phyloP scores from a whole-genome alignment of 1,140 invertebrate genomes.

The Diprion similis region DNA sequence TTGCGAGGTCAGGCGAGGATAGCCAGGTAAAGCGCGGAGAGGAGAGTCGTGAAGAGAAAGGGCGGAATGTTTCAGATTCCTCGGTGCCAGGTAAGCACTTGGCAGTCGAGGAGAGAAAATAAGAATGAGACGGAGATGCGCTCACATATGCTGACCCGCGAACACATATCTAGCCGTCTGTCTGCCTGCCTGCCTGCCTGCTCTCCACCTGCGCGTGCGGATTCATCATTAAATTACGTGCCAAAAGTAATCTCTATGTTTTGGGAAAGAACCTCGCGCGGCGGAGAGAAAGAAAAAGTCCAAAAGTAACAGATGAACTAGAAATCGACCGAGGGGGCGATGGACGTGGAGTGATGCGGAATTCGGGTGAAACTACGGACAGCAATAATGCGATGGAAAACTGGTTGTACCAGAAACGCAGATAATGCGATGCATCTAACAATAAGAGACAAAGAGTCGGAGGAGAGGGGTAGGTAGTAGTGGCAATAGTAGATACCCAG shows the following conservation, averaged over 20 bases:
- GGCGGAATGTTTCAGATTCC: conserved; percentile 1
- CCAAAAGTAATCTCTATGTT: no score
- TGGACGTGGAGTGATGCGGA: no score
- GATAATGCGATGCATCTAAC: no score
- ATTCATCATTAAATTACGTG: no score
- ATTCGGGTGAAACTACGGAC: no score
- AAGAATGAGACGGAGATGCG: not conserved
- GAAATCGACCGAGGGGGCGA: no score
- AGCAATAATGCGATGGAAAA: conserved; percentile 25
- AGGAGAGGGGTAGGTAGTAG: not conserved
- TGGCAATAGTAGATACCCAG: not conserved
- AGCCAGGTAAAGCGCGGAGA: not conserved
- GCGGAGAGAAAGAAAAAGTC: no score
- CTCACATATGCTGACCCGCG: not conserved
- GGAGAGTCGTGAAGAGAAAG: not conserved
- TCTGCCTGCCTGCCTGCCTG: no score
- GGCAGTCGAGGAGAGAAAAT: not conserved
- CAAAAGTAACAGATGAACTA: no score
- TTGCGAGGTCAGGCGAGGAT: not conserved
- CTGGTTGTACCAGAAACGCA: conserved; percentile 33
- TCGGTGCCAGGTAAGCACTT: not conserved
- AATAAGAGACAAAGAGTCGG: not conserved
- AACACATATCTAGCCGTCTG: not conserved
- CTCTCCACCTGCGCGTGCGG: no score
- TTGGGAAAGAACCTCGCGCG: no score